These are phyloP conservation scores for Sebastes variabilis DNA, from an alignment of 2,797 vertebrate species.

Conservation along the genomic window DNA sequence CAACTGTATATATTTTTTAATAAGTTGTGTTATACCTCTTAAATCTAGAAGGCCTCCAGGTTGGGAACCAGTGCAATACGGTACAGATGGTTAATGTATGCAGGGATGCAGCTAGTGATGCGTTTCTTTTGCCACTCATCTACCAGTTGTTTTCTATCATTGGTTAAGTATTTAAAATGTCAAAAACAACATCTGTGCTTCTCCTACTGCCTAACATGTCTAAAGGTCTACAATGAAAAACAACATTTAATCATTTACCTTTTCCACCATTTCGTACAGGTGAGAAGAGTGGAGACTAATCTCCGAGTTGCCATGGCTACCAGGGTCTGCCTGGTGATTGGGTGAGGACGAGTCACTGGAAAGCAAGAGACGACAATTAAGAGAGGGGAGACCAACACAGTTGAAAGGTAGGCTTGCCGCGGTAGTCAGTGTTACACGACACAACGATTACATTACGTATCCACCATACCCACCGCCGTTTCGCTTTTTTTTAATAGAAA, in stretches of 20 bases:
- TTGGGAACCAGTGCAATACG: no score
- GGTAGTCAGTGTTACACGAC: no score
- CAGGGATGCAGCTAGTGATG: not conserved
- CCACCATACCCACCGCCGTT: not conserved
- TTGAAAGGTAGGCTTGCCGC: not conserved
- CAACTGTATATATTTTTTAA: no score
- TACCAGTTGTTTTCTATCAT: not conserved
- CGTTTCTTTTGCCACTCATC: not conserved
- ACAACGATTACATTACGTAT: not conserved
- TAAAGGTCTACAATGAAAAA: not conserved
- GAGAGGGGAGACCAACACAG: not conserved
- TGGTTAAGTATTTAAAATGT: not conserved
- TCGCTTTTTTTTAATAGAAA: no score
- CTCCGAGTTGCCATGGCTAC: conserved; percentile 83
- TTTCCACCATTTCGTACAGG: not conserved
- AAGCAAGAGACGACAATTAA: conserved; percentile 10
- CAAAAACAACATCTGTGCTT: not conserved
- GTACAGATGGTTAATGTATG: not conserved
- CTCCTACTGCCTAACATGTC: not conserved
- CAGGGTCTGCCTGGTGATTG: conserved; percentile 93
- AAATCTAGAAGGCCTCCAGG: no score
- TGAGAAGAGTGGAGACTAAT: conserved; percentile 75
- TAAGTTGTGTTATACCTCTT: accelerated
- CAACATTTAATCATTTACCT: not conserved
- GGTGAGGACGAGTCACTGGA: conserved; percentile 94